A percentile compares a stretch with the other conserved stretches of the same genome.
phyloP scores from a whole-genome alignment of 2,888 invertebrate species.

The Epirrhoe tristata region DNA sequence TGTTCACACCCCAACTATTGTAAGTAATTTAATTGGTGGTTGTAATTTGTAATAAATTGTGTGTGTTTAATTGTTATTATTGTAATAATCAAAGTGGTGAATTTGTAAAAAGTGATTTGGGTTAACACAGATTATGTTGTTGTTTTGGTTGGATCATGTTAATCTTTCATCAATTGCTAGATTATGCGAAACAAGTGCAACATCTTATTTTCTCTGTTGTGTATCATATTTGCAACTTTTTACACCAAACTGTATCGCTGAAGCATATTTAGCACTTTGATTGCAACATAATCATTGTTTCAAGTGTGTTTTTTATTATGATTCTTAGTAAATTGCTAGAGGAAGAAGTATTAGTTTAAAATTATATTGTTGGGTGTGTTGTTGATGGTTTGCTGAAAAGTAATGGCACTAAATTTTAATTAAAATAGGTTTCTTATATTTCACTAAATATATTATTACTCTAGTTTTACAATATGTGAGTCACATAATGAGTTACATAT shows the following conservation, averaged over 20 bases:
- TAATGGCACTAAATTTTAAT: constrained; percentile 44
- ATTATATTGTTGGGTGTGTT: constrained; percentile 36
- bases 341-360: constrained; percentile 36
- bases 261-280: constrained; percentile 1
- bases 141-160: neutral
- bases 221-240: neutral
- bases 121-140: neutral
- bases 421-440: constrained; percentile 9
- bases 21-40: constrained; percentile 32
- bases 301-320: constrained; percentile 32
- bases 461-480: constrained; percentile 20
- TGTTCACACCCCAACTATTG: constrained; percentile 30
- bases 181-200: too few relatives aligned
- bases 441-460: constrained; percentile 6
- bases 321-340: constrained; percentile 53
- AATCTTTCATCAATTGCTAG: too few relatives aligned
- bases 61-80: constrained; percentile 6
- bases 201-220: too few relatives aligned
- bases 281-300: constrained; percentile 15
- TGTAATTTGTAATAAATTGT: constrained; percentile 20
- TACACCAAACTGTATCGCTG: neutral
- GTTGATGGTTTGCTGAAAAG: constrained; percentile 32
- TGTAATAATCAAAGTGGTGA: constrained; percentile 4
- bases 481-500: constrained; percentile 24
- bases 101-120: neutral